Percentiles rank a stretch among this genome's conserved stretches.
Conservation (phyloP, 2,113 vertebrate species). For the Caloenas nicobarica region DNA sequence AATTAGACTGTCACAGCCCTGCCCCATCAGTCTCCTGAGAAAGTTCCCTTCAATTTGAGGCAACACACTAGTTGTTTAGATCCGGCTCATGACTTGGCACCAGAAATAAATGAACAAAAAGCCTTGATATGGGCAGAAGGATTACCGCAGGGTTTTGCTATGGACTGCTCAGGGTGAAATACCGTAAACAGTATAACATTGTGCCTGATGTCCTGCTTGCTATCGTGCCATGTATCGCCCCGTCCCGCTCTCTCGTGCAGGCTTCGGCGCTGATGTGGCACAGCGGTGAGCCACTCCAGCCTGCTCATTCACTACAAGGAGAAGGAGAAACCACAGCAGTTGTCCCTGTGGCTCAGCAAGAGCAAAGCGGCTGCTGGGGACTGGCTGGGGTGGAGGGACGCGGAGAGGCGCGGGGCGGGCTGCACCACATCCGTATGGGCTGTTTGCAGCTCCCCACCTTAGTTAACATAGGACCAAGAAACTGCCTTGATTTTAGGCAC, state of each 20-base stretch:
- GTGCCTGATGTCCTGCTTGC: neutral
- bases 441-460: neutral
- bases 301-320: neutral
- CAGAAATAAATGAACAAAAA: neutral
- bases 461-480: neutral
- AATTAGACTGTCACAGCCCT: neutral
- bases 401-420: neutral
- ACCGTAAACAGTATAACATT: neutral
- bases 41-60: neutral
- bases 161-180: neutral
- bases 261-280: neutral
- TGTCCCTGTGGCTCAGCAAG: neutral
- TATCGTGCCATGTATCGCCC: rapidly evolving
- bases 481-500: neutral
- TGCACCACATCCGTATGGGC: rapidly evolving
- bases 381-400: too few species aligned
- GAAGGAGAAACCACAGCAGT: neutral
- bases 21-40: neutral
- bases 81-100: neutral
- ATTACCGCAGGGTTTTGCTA: rapidly evolving
- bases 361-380: neutral
- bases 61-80: neutral
- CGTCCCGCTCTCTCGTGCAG: rapidly evolving
- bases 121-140: neutral
- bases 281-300: neutral